Base-by-base conservation (phyloP, 2,888 invertebrate species). In the Barypeithes pellucidus region DNA sequence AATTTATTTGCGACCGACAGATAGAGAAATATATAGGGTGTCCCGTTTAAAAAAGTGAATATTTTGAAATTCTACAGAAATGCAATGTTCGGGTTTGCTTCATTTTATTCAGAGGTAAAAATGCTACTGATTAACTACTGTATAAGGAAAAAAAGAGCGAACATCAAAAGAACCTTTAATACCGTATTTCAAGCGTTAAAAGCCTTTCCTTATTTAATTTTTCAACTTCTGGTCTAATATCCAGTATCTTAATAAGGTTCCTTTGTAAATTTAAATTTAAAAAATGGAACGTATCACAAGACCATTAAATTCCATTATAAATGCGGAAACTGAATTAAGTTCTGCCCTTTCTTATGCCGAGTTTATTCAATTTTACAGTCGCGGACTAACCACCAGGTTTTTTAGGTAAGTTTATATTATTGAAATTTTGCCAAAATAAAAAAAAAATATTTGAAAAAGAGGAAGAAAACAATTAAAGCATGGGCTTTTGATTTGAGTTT, bases 231-330 rank as follows among this genome's bases (percentile, higher is more conserved):
- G 33, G 9, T 54, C 41, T 39, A 24, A 54, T 41, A 66, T 54
- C 54, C 54, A 50, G 65, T 50, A 41, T 52, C 52, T 39, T 66
- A 66, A 66, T 66, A 41, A 66, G 54, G 41, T 66, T 66, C 54
- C 39, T 66, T 66, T 66, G 66, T 66, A 50, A 39, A 39, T 36
- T 66, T 54, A 22, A 66, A 66, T 54, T 61, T 61, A 29, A 61
- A 61, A 24, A 16, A 45, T 45, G 24, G 11, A 60, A 45, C 22
- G 24, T 12, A 29, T 45, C 16, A 24, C 16, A 3, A 29, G 11
- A 16, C 18, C 33, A 36, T 57, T 33, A 33, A 16, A 33, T 57
- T 24, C 18, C 1, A 16, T 33, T 57, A 33, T 11, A 33, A 57
- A 33, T 16, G 54, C 5, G 33, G 18, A 57, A 24, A 29, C 29